phyloP scores from a whole-genome alignment of 1,140 invertebrate genomes.

The Calosoma granatense region DNA sequence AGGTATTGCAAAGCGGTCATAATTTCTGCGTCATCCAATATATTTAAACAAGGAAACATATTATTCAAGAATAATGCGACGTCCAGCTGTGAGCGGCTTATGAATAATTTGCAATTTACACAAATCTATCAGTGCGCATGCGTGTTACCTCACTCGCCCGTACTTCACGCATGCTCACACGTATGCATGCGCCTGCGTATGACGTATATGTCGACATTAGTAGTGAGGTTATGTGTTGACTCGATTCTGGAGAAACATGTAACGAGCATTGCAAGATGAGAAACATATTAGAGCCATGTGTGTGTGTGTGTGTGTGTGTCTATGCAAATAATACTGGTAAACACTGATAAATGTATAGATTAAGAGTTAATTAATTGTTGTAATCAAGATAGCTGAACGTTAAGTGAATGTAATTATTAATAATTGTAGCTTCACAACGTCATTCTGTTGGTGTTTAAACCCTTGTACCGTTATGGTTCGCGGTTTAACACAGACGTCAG shows the following conservation, averaged over 20 bases:
- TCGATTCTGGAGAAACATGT: no score
- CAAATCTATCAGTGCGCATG: not conserved
- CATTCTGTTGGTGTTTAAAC: not conserved
- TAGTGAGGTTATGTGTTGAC: no score
- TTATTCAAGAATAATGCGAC: slow-evolving; percentile 3
- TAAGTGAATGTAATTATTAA: slow-evolving; percentile 7
- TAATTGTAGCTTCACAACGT: not conserved
- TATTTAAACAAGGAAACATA: slow-evolving; percentile 8
- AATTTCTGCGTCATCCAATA: not conserved
- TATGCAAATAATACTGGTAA: not conserved
- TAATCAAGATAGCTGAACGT: slow-evolving; percentile 2
- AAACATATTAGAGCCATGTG: no score
- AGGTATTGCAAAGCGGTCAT: not conserved
- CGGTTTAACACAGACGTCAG: no score
- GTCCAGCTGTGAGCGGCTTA: not conserved
- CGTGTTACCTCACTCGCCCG: no score
- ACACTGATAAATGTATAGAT: not conserved
- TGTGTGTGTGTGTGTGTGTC: no score
- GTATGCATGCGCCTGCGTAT: no score
- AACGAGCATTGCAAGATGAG: no score
- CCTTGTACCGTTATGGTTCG: not conserved
- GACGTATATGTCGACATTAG: no score
- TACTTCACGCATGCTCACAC: no score
- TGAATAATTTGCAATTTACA: not conserved
- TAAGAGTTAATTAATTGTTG: slow-evolving; percentile 4